Percentiles rank a stretch among this genome's conserved stretches.
Evolutionary conservation across 2,888 invertebrate genomes (phyloP).

Genomic region (Gastracanthus pulcherrimus): DNA sequence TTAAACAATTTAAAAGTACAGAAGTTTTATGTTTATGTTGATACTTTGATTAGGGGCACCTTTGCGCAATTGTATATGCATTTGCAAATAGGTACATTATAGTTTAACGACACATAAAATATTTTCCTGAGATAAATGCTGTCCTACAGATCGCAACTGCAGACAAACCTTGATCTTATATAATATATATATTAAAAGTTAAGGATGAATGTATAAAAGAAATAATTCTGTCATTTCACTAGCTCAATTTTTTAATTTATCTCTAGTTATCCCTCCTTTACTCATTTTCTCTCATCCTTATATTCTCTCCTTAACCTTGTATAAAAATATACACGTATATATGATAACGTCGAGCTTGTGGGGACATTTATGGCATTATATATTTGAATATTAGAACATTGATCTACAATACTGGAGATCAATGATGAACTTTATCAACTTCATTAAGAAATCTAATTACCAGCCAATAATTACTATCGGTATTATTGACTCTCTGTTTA

Average conservation of each 20-base stretch:
- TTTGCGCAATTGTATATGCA: background rate
- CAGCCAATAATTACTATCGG: slow-evolving; percentile 10
- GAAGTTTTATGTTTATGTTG: slow-evolving; percentile 34
- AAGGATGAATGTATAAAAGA: slow-evolving; percentile 46
- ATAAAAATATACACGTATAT: slow-evolving; percentile 56
- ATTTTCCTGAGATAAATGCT: slow-evolving; percentile 45
- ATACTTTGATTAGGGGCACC: slow-evolving; percentile 42
- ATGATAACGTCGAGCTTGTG: slow-evolving; percentile 31
- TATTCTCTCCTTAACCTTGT: slow-evolving; percentile 11
- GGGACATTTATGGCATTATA: slow-evolving; percentile 52
- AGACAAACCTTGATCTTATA: slow-evolving; percentile 8
- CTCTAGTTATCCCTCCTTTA: background rate
- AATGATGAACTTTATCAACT: slow-evolving; percentile 39
- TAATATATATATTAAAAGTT: slow-evolving; percentile 32
- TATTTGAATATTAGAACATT: slow-evolving; percentile 27
- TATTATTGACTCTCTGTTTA: slow-evolving; percentile 36
- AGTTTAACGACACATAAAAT: slow-evolving; percentile 49
- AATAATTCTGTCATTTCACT: slow-evolving; percentile 27
- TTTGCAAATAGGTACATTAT: slow-evolving; percentile 24
- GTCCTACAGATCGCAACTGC: background rate
- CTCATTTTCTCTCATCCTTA: background rate
- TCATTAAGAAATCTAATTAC: slow-evolving; percentile 35
- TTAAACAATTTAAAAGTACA: slow-evolving; percentile 52
- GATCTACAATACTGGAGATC: slow-evolving; percentile 41
- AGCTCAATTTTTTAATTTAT: slow-evolving; percentile 28